Conservation (phyloP, 2,113 vertebrate species). For the Alces alces region DNA sequence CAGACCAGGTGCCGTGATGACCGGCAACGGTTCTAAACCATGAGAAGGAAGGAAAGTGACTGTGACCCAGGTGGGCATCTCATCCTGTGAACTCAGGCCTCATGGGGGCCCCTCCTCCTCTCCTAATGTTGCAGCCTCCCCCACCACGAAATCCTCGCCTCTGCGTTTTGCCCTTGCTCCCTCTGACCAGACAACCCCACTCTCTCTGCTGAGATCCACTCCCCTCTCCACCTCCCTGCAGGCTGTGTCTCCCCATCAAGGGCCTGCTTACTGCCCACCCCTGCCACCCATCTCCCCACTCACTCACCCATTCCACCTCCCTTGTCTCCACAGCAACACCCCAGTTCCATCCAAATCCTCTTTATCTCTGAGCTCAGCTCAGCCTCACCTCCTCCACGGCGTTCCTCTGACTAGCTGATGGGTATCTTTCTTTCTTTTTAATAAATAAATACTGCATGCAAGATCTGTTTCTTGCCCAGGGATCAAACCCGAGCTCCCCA, state of each 20-base stretch:
- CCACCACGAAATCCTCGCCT: not conserved
- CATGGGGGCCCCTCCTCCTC: not conserved
- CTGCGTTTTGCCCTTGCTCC: not conserved
- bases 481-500: not conserved
- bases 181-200: fast-evolving
- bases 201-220: not conserved
- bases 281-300: not conserved
- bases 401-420: not conserved
- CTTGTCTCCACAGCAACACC: not conserved
- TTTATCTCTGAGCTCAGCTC: not conserved
- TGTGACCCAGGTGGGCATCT: not conserved
- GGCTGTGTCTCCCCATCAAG: fast-evolving
- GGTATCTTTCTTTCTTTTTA: not conserved
- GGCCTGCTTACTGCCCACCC: fast-evolving
- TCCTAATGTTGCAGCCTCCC: not conserved
- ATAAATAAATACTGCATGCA: not conserved
- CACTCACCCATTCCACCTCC: too few relatives aligned
- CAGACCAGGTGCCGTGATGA: too few relatives aligned
- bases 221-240: not conserved
- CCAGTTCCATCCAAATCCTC: not conserved
- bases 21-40: not conserved
- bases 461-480: not conserved
- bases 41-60: not conserved
- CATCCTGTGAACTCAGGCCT: not conserved
- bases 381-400: not conserved